Evolutionary conservation across 2,797 vertebrate genomes (phyloP), one percentile per base, ranked within the genome.

Genomic region (Melanotaenia parkinsoni): DNA sequence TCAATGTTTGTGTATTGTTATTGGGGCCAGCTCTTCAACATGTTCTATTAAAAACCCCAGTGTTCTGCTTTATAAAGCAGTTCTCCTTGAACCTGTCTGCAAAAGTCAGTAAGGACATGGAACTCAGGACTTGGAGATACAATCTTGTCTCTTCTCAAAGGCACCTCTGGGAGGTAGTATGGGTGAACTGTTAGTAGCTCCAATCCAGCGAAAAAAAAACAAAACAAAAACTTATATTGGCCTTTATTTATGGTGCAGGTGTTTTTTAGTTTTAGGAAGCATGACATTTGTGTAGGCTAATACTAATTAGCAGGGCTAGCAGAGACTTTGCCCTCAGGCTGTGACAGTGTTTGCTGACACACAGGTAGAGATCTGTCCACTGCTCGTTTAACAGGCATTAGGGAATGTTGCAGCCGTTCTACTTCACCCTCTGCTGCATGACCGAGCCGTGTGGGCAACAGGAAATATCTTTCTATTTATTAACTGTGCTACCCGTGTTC

Each of bases 141-240:
- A 78, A 86, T 90, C 79, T 76, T 26, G 26, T 60, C 72, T 74
- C 26, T 58, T 64, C 74, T 85, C 73, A 89, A 88, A 91, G 84
- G 83, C 84, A 90, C 88, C 87, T 87, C 67, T 33, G 57, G 70
- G 66, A 83, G 69, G 72, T 74, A 66, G 67, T 22, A 11, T 65
- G 54, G 81, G 80, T 74, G 84, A 89, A 91, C 89, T 88, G 82
- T 76, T 87, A 90, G 84, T 90, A 77, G 32, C 60, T 80, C 24
- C 6, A 16, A 35, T 51, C 63, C 74, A 79, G 22, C 79, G 79
- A 28, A 28, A 4, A 30, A 30, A 30, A 30, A 30, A 63, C 61
- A 37, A 3, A 0, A 8, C 11, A 68, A 16, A 3, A n/a, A 18
- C 58, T 75, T 79, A 72, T 58, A 38, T 58, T 35, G 37, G 63